Percentiles rank a stretch among this genome's conserved stretches.
These are phyloP conservation scores for Edolisoma coerulescens DNA, from an alignment of 2,113 vertebrate genomes.

Conservation along the genomic window DNA sequence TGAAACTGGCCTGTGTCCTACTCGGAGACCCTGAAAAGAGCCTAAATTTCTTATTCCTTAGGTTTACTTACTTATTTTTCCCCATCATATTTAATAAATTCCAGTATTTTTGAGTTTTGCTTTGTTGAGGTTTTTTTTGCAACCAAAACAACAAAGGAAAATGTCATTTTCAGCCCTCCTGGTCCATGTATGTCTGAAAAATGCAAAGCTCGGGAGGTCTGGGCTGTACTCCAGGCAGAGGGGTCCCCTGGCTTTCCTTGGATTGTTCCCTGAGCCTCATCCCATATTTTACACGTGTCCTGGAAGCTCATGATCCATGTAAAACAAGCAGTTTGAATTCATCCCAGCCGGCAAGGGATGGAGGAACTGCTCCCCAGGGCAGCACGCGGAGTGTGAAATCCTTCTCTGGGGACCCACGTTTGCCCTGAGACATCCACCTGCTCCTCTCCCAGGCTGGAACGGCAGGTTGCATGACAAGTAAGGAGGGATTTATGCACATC, in stretches of 20 bases:
- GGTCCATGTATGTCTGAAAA: background rate
- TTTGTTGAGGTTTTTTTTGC: background rate
- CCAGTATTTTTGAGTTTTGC: background rate
- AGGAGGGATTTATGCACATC: background rate
- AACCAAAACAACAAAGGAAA: rapidly evolving
- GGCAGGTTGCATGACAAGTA: background rate
- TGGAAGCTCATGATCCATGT: background rate
- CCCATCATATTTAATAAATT: background rate
- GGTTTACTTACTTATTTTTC: background rate
- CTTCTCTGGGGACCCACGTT: background rate
- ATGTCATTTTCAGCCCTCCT: background rate
- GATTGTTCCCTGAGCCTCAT: background rate
- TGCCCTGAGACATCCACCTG: background rate
- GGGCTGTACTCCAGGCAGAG: background rate
- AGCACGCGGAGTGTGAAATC: background rate
- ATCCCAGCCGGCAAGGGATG: background rate
- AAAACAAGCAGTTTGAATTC: slow-evolving; percentile 11
- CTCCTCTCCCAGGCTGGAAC: background rate
- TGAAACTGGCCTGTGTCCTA: background rate
- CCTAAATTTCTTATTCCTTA: background rate
- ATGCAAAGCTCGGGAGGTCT: background rate
- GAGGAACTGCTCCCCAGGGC: background rate
- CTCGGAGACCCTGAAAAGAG: background rate
- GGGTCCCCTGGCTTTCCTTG: background rate
- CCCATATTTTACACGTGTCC: background rate